Evolutionary conservation across 2,113 vertebrate genomes (phyloP).

Genomic region (Grammomys dolichurus): DNA sequence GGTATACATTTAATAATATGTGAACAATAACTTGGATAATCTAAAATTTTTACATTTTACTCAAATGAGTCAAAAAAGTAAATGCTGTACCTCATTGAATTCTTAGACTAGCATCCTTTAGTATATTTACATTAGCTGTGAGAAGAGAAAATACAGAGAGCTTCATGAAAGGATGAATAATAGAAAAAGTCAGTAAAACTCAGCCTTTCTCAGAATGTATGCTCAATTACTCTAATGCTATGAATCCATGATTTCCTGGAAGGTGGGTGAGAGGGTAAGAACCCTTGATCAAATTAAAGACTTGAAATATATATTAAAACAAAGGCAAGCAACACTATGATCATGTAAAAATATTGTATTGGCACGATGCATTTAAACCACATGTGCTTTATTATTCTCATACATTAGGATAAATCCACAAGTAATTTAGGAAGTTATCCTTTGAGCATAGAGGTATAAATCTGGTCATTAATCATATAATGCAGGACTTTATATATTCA

Average conservation of each 20-base stretch:
- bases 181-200: slow-evolving; percentile 6
- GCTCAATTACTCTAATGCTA: neutral
- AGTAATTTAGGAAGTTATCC: neutral
- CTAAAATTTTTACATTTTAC: neutral
- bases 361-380: neutral
- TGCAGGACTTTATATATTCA: neutral
- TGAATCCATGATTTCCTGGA: neutral
- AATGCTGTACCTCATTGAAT: neutral
- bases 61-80: neutral
- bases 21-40: neutral
- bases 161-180: neutral
- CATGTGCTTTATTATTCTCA: neutral
- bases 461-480: neutral
- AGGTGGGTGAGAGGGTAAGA: neutral
- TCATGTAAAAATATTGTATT: neutral
- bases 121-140: neutral
- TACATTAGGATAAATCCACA: neutral
- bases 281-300: neutral
- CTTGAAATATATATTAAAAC: neutral
- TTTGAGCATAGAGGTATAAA: neutral
- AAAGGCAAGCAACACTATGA: neutral
- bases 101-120: no score
- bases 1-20: neutral
- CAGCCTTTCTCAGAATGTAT: neutral
- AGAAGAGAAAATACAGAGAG: neutral